Percentiles rank a stretch among this genome's conserved stretches.
phyloP scores from a whole-genome alignment of 2,888 invertebrate species.

The Drymonia ruficornis region DNA sequence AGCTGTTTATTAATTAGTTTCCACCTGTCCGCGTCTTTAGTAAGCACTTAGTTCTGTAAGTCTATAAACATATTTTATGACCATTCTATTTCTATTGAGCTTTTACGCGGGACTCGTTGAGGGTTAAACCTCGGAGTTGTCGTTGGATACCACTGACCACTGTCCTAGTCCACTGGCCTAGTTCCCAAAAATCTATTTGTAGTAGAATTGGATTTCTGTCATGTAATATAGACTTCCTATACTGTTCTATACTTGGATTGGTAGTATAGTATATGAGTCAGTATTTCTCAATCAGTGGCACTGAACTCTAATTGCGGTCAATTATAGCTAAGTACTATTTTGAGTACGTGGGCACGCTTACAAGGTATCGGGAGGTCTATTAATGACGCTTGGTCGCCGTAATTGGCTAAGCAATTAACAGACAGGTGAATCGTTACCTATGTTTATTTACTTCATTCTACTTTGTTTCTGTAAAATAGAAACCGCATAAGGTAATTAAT shows the following conservation, averaged over 20 bases:
- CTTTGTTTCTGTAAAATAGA: constrained; percentile 17
- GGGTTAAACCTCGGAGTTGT: too few relatives aligned
- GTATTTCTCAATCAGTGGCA: not conserved
- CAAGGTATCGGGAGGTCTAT: constrained; percentile 68
- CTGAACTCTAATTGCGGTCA: constrained; percentile 23
- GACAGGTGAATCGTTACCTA: constrained; percentile 69
- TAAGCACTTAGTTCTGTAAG: not conserved
- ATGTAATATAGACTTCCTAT: too few relatives aligned
- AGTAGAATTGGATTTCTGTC: too few relatives aligned
- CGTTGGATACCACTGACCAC: too few relatives aligned
- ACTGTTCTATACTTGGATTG: not conserved
- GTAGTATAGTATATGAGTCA: not conserved
- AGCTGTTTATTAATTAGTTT: constrained; percentile 70
- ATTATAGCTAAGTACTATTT: constrained; percentile 19
- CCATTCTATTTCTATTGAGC: not conserved
- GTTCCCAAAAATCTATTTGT: too few relatives aligned
- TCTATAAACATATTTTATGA: not conserved
- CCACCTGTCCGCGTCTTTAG: constrained; percentile 65
- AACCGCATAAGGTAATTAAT: constrained; percentile 16
- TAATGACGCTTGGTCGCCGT: constrained; percentile 60
- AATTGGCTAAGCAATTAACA: constrained; percentile 58
- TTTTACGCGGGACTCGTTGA: too few relatives aligned
- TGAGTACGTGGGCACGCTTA: constrained; percentile 52
- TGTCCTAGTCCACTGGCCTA: too few relatives aligned
- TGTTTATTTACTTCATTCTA: not conserved